Percentiles rank a stretch among this genome's conserved stretches.
Conservation (phyloP, 2,888 invertebrate genomes). For the Notodonta dromedarius region DNA sequence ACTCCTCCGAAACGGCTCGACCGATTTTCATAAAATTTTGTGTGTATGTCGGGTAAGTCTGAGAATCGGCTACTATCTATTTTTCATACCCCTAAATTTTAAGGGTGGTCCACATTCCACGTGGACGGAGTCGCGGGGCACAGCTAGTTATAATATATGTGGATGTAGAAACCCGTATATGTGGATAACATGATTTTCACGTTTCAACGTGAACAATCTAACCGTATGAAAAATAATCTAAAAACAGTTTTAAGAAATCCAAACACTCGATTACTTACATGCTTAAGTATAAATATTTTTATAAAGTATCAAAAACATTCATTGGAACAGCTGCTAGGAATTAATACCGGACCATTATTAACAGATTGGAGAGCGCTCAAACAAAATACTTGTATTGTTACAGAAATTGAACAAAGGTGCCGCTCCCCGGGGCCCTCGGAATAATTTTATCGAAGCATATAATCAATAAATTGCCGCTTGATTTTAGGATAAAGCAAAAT, state of each 20-base stretch:
- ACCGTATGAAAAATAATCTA: background rate
- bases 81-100: too few relatives aligned
- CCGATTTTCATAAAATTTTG: too few relatives aligned
- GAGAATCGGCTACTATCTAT: too few relatives aligned
- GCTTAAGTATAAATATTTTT: background rate
- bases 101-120: too few relatives aligned
- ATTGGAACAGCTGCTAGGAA: conserved; percentile 5
- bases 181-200: too few relatives aligned
- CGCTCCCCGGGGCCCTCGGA: background rate
- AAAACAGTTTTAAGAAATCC: background rate
- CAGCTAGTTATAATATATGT: too few relatives aligned
- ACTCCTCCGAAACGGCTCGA: too few relatives aligned
- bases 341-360: conserved; percentile 17
- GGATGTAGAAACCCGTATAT: too few relatives aligned
- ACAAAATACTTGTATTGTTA: conserved; percentile 14
- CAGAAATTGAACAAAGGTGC: background rate
- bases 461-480: conserved; percentile 51
- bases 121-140: too few relatives aligned
- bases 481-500: conserved; percentile 52
- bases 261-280: background rate
- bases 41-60: too few relatives aligned
- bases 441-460: conserved; percentile 36
- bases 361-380: conserved; percentile 13
- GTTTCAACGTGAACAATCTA: too few relatives aligned
- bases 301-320: background rate